Base-by-base conservation (phyloP, 2,797 vertebrate species). In the Trichosurus vulpecula region DNA sequence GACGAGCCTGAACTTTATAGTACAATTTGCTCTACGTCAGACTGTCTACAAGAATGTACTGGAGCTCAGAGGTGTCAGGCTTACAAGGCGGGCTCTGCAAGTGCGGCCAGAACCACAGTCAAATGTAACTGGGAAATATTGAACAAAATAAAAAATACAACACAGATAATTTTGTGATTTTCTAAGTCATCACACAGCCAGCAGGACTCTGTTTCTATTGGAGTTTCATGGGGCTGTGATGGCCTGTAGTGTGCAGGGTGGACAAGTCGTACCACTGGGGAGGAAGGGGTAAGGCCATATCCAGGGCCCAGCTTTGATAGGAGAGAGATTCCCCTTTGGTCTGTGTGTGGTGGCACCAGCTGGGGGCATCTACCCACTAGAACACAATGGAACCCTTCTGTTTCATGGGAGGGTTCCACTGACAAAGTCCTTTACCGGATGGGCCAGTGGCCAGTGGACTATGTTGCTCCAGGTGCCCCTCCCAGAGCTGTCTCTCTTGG, bases 341-440 rank as follows among this genome's bases (percentile, higher is more conserved):
- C 22, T 81, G 74, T 25, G 74, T 41, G 22, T 25, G 74, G 74
- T 25, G 74, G 61, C 35, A 41, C 35, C 35, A 41, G 13, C 16
- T 8, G 41, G 41, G 41, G 2, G 41, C 22, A 51, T 87, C 47
- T 47, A 29, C 9, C 9, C 9, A 16, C 22, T 9, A 47, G 66
- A 47, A 47, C 66, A 81, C 2, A 3, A 47, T 41, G n/a, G 66
- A 74, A 41, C 61, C 61, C 61, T n/a, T 41, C 35, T 2, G 1
- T 74, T 6, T 61, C 4, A 16, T 16, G 10, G 13, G 30, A 81
- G n/a, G 61, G 61, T 19, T 74, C 61, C 35, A n/a, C 16, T 16
- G 35, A n/a, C 31, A 5, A 13, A 35, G 58, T 14, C 0, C 1
- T 66, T 10, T n/a, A 16, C 61, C 4, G 3, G 14, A 6, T 1